A percentile compares a stretch with the other conserved stretches of the same genome.
These are phyloP conservation scores for Sinonovacula constricta DNA, from an alignment of 1,140 invertebrate genomes.

Conservation along the genomic window DNA sequence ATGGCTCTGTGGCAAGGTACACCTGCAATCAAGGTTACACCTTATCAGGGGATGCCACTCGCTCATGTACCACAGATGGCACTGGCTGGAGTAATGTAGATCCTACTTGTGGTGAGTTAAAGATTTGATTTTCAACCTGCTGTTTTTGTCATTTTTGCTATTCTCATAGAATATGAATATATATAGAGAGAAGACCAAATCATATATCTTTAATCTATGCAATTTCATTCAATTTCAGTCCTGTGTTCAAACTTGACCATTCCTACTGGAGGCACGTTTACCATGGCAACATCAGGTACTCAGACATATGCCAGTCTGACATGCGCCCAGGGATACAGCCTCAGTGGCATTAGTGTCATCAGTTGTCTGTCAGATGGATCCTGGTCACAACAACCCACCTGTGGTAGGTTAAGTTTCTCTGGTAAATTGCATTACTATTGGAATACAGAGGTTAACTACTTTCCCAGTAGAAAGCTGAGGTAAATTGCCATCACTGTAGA, in stretches of 20 bases:
- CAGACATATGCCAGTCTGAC: slow-evolving; percentile 42
- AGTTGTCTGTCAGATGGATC: slow-evolving; percentile 20
- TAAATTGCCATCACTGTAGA: too few relatives aligned
- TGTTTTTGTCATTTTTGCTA: too few relatives aligned
- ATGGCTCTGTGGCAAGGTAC: slow-evolving; percentile 37
- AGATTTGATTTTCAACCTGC: too few relatives aligned
- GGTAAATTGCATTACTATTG: too few relatives aligned
- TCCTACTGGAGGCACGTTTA: slow-evolving; percentile 1
- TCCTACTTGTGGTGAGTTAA: slow-evolving; percentile 41
- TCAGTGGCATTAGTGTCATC: slow-evolving; percentile 2
- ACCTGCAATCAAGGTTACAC: slow-evolving; percentile 12
- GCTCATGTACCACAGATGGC: slow-evolving; percentile 21
- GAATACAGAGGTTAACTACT: too few relatives aligned
- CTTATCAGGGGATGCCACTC: not conserved
- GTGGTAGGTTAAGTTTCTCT: too few relatives aligned
- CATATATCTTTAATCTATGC: too few relatives aligned
- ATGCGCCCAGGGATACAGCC: slow-evolving; percentile 22
- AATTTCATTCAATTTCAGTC: slow-evolving; percentile 22
- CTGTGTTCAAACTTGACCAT: not conserved
- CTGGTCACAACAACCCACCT: slow-evolving; percentile 13
- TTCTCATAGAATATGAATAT: too few relatives aligned
- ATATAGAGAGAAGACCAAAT: too few relatives aligned
- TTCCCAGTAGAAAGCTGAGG: too few relatives aligned
- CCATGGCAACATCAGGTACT: slow-evolving; percentile 15
- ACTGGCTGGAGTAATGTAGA: slow-evolving; percentile 31